phyloP scores from a whole-genome alignment of 2,888 invertebrate genomes.

The Empis stercorea region DNA sequence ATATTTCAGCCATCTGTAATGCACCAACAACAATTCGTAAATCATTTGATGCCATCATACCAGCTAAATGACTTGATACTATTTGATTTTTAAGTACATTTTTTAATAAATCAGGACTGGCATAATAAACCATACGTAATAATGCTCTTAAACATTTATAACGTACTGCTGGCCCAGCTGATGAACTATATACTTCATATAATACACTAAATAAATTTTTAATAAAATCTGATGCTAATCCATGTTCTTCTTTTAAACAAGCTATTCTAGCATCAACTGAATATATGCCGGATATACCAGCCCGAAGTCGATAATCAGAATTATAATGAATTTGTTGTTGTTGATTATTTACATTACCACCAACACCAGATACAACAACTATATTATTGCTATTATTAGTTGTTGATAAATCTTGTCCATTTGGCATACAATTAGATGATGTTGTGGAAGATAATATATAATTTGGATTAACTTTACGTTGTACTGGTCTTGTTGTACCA shows the following conservation, averaged over 20 bases:
- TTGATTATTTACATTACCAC: background rate
- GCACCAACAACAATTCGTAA: conserved; percentile 93
- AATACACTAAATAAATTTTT: conserved; percentile 84
- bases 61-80: conserved; percentile 93
- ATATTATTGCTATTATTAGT: conserved; percentile 7
- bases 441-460: conserved; percentile 27
- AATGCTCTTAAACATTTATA: conserved; percentile 94
- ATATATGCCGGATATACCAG: background rate
- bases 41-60: conserved; percentile 96
- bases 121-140: conserved; percentile 92
- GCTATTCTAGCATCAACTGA: conserved; percentile 52
- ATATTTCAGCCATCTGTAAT: conserved; percentile 89
- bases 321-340: background rate
- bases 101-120: conserved; percentile 71
- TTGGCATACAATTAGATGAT: background rate
- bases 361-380: no score
- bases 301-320: no score
- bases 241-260: conserved; percentile 55
- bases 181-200: conserved; percentile 96
- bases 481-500: conserved; percentile 85
- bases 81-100: conserved; percentile 57
- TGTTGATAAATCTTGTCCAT: conserved; percentile 26
- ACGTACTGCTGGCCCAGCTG: conserved; percentile 93
- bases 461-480: conserved; percentile 59
- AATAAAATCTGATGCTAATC: conserved; percentile 53